Evolutionary conservation across 2,113 vertebrate species (phyloP).

Genomic region (Lonchura striata): DNA sequence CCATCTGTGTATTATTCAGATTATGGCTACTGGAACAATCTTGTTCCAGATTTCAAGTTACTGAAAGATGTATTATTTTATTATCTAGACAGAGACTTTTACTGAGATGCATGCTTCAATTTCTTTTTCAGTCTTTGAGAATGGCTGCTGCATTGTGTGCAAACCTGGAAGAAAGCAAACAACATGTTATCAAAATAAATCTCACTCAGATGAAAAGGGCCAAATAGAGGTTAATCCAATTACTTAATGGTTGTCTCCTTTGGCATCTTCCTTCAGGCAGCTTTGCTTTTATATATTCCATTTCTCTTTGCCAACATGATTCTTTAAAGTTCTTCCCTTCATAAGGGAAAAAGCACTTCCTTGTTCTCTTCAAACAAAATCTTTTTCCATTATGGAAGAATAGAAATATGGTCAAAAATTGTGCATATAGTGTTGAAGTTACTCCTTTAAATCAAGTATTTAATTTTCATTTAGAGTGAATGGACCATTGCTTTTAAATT

Average conservation of each 20-base stretch:
- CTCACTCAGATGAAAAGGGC: conserved; percentile 35
- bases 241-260: conserved; percentile 44
- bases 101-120: background rate
- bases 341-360: background rate
- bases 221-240: conserved; percentile 51
- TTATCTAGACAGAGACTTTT: background rate
- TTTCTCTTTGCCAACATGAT: background rate
- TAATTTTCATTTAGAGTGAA: background rate
- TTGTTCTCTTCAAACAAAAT: background rate
- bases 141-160: background rate
- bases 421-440: background rate
- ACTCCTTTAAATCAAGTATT: background rate
- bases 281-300: conserved; percentile 13
- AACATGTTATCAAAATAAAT: conserved; percentile 45
- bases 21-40: background rate
- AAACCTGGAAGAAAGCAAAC: conserved; percentile 29
- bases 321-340: background rate
- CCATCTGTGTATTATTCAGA: background rate
- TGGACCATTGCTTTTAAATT: background rate
- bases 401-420: background rate
- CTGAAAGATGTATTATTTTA: background rate
- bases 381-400: background rate
- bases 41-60: background rate
- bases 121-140: conserved; percentile 10
- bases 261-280: conserved; percentile 37